Evolutionary conservation across 2,113 vertebrate species (phyloP).

Genomic region (Grammomys surdaster): DNA sequence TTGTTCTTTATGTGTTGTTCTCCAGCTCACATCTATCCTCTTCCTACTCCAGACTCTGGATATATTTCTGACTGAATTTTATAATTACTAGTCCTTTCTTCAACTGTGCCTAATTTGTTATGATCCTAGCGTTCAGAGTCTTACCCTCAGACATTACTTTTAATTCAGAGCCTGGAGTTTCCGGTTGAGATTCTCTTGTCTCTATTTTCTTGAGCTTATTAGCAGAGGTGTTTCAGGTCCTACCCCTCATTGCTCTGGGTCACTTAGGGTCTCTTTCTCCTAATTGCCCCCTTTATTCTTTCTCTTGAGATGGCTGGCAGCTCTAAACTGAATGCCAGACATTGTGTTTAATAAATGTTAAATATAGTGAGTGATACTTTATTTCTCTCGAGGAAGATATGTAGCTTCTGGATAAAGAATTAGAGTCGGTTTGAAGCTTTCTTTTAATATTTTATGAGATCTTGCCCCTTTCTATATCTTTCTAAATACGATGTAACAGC

Average conservation of each 20-base stretch:
- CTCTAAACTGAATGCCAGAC: conserved; percentile 23
- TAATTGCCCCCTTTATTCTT: neutral
- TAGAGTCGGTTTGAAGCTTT: neutral
- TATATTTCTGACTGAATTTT: neutral
- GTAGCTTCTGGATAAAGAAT: neutral
- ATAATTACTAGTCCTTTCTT: neutral
- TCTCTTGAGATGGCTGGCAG: neutral
- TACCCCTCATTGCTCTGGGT: neutral
- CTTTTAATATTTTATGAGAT: conserved; percentile 15
- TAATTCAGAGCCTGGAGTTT: neutral
- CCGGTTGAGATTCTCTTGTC: neutral
- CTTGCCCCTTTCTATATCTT: neutral
- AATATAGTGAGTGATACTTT: neutral
- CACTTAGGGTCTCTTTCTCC: conserved; percentile 24
- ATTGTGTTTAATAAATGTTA: conserved; percentile 51
- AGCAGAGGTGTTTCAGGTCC: conserved; percentile 23
- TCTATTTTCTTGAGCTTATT: conserved; percentile 9
- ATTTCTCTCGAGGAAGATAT: neutral
- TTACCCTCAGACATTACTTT: conserved; percentile 1
- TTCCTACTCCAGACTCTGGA: neutral
- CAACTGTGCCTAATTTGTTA: neutral
- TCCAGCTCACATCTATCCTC: neutral
- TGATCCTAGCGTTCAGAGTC: neutral
- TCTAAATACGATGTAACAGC: neutral
- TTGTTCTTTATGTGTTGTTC: neutral